Evolutionary conservation across 2,797 vertebrate species (phyloP).

Genomic region (Lutjanus campechanus): DNA sequence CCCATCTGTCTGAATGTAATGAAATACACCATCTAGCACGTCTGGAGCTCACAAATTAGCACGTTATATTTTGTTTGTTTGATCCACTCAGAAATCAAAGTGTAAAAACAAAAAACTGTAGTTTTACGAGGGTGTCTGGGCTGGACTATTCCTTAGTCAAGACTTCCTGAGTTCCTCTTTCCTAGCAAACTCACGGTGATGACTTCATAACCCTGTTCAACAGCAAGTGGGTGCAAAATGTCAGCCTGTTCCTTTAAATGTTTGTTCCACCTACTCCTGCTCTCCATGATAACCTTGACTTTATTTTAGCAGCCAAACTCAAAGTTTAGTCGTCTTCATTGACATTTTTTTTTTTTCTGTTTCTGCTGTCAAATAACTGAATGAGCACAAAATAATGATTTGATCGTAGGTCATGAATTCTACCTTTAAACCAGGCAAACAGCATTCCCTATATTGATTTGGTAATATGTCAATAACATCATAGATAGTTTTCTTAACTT

Average conservation of each 20-base stretch:
- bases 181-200: conserved; percentile 18
- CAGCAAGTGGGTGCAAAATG: neutral
- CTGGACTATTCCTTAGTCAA: neutral
- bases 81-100: neutral
- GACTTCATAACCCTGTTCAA: neutral
- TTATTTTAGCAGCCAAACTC: conserved; percentile 2
- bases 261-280: neutral
- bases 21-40: neutral
- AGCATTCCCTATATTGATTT: no score
- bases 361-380: neutral
- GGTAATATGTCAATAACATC: neutral
- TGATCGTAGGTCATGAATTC: neutral
- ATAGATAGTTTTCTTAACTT: neutral
- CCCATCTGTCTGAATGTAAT: neutral
- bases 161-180: conserved; percentile 9
- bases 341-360: conserved; percentile 4
- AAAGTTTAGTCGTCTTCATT: neutral
- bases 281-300: neutral
- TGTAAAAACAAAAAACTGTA: no score
- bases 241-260: conserved; percentile 15
- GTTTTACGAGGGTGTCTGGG: neutral
- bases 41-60: conserved; percentile 16
- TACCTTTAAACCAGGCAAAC: neutral
- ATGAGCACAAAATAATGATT: neutral
- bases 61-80: neutral